Evolutionary conservation across 1,140 invertebrate genomes (phyloP).

Genomic region (Metopolophium dirhodum): DNA sequence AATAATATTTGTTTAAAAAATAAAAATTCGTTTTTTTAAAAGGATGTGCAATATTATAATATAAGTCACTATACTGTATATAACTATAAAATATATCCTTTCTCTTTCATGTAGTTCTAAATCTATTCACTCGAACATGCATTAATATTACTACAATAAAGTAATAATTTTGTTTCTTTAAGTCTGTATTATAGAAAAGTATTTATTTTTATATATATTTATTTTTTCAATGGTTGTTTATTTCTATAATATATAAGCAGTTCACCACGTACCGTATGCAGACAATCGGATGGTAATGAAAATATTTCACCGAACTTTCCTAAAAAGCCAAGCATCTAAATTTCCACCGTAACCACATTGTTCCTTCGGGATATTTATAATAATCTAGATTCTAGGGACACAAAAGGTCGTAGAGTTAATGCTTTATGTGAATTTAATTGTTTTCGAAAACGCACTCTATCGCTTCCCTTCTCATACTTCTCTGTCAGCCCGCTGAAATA

Average conservation of each 20-base stretch:
- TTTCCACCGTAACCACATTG: neutral
- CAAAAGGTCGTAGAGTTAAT: constrained; percentile 30
- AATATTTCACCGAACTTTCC: constrained; percentile 31
- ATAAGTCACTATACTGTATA: too few species aligned
- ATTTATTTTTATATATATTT: neutral
- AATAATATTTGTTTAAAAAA: too few species aligned
- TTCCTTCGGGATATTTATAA: constrained; percentile 34
- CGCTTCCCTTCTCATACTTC: neutral
- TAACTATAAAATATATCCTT: neutral
- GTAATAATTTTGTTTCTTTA: too few species aligned
- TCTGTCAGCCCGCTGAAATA: neutral
- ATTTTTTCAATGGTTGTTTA: neutral
- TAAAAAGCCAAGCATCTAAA: constrained; percentile 25
- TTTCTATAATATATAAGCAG: neutral
- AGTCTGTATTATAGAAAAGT: neutral
- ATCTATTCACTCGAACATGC: neutral
- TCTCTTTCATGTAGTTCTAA: neutral
- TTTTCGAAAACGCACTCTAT: constrained; percentile 27
- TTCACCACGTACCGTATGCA: neutral
- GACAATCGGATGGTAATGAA: neutral
- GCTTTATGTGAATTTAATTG: constrained; percentile 30
- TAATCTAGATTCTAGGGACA: constrained; percentile 2
- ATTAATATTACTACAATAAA: too few species aligned
- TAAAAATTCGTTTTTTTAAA: too few species aligned
- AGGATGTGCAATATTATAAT: too few species aligned